These are phyloP conservation scores for Gopherus evgoodei DNA, from an alignment of 2,113 vertebrate genomes.

Conservation along the genomic window DNA sequence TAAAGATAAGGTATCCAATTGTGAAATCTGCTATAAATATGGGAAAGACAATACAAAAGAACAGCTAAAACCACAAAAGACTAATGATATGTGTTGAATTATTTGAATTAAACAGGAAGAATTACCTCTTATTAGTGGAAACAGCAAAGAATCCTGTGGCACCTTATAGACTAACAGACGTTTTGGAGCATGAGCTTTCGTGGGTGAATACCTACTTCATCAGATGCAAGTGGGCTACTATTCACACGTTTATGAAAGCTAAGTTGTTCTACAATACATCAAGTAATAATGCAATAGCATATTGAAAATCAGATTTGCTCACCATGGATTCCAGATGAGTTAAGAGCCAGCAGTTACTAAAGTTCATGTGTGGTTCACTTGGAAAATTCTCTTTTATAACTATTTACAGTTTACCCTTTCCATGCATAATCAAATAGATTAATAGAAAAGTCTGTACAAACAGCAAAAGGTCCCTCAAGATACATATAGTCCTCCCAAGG, in stretches of 20 bases:
- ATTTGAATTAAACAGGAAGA: background rate
- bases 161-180: too few species aligned
- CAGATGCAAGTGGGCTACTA: background rate
- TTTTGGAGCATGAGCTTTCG: too few species aligned
- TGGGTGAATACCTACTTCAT: too few species aligned
- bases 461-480: background rate
- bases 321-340: background rate
- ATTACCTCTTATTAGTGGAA: background rate
- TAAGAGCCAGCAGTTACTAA: background rate
- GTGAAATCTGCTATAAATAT: background rate
- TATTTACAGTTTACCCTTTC: background rate
- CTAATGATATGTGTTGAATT: background rate
- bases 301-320: background rate
- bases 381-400: background rate
- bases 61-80: background rate
- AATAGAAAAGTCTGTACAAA: background rate
- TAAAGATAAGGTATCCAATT: background rate
- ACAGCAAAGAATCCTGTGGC: too few species aligned
- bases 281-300: background rate
- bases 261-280: background rate
- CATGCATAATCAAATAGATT: background rate
- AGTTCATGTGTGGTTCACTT: background rate
- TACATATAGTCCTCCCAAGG: background rate
- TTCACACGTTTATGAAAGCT: background rate
- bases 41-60: conserved; percentile 19